These are phyloP conservation scores for Automeris io DNA, from an alignment of 2,888 invertebrate genomes.

Conservation along the genomic window DNA sequence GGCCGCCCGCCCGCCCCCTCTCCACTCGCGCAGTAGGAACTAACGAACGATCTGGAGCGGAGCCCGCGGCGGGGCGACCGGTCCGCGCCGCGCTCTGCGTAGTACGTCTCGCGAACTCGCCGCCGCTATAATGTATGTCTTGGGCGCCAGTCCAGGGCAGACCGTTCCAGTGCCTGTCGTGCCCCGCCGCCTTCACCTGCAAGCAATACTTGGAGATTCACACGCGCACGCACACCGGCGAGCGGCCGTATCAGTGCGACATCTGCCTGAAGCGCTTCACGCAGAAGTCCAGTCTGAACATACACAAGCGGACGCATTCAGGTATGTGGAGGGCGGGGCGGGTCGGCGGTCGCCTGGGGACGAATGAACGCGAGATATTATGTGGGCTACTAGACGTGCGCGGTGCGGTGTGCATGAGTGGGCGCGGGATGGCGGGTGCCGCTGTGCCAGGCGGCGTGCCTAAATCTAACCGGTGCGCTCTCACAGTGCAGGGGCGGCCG, in stretches of 20 bases:
- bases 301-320: constrained; percentile 87
- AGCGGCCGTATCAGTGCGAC: constrained; percentile 82
- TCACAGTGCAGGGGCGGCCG: constrained; percentile 75
- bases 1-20: constrained; percentile 58
- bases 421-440: constrained; percentile 8
- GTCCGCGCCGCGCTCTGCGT: constrained; percentile 68
- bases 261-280: constrained; percentile 88
- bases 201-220: constrained; percentile 79
- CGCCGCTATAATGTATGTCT: constrained; percentile 74
- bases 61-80: constrained; percentile 67
- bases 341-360: constrained; percentile 21
- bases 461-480: constrained; percentile 29
- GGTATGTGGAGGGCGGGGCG: constrained; percentile 52
- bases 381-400: constrained; percentile 38
- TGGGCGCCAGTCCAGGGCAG: constrained; percentile 77
- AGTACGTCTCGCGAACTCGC: constrained; percentile 60
- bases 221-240: constrained; percentile 78
- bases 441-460: constrained; percentile 25
- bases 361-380: constrained; percentile 29
- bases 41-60: constrained; percentile 51
- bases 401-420: constrained; percentile 11
- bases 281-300: constrained; percentile 89
- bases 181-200: constrained; percentile 77
- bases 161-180: constrained; percentile 79
- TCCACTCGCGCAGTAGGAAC: constrained; percentile 27